Base-by-base conservation (phyloP, 2,797 vertebrate species). In the Peromyscus attwateri region DNA sequence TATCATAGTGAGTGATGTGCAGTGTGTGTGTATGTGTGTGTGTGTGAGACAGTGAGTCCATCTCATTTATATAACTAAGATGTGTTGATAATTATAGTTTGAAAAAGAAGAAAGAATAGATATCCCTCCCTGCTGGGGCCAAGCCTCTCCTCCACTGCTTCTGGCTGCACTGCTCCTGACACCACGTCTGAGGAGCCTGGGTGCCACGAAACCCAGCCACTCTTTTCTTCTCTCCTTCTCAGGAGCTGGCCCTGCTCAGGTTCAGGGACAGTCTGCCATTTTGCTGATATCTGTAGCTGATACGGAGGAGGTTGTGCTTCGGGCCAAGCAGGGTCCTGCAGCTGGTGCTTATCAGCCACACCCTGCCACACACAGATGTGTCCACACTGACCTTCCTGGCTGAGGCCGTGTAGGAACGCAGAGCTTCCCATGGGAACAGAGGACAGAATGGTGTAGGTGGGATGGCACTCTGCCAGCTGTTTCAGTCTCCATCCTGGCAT, bases 321-420 rank as follows among this genome's bases (percentile, higher is more conserved):
- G 29, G 70, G 70, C 91, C 87, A 93, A 88, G 83, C 13, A 87
- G 25, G 87, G 87, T 85, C 91, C 81, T 77, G 87, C 97, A 98
- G 98, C 96, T 97, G 97, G 95, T 9, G 89, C 96, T 97, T 97
- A 96, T 97, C 97, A 88, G 73, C 70, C 5, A 11, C 85, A 83
- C 96, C 73, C 93, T 19, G 40, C 9, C 43, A 77, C 91, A 85
- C 94, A 93, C 92, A 97, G 83, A 96, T 89, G 95, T 68, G 89
- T 92, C 89, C 91, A 93, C 0, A 0, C 77, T 97, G 97, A 97
- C 91, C 97, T 97, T 97, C 96, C 97, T 96, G 96, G 64, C 68
- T 73, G 68, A 96, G 92, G 95, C 87, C 1, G 2, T 91, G 87
- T 97, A 94, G 87, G 96, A 98, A 97, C 80, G 83, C 71, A 11